phyloP scores from a whole-genome alignment of 2,888 invertebrate genomes.

The Melinaea marsaeus region DNA sequence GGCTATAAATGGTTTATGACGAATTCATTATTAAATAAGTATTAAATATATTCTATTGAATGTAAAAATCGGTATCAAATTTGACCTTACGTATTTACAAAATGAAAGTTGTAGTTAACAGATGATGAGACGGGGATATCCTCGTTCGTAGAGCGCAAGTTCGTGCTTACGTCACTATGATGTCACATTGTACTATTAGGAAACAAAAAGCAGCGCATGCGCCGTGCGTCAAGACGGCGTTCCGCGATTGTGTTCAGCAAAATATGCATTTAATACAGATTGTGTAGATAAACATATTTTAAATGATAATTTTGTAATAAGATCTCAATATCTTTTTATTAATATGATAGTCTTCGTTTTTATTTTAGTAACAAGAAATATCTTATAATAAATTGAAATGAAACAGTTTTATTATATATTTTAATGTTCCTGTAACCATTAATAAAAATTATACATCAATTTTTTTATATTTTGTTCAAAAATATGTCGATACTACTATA shows the following conservation, averaged over 20 bases:
- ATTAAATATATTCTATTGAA: neutral
- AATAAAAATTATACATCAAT: too few relatives aligned
- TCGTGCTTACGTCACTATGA: conserved; percentile 68
- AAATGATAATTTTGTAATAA: neutral
- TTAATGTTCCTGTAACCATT: too few relatives aligned
- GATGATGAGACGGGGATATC: conserved; percentile 58
- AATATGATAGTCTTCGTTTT: too few relatives aligned
- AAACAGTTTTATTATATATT: too few relatives aligned
- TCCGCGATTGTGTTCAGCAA: conserved; percentile 40
- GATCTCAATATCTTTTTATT: neutral
- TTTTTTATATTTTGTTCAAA: too few relatives aligned
- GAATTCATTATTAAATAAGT: neutral
- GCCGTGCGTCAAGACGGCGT: conserved; percentile 65
- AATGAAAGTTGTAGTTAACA: conserved; percentile 13
- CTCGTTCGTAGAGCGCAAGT: conserved; percentile 60
- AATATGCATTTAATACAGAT: conserved; percentile 8
- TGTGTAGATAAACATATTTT: neutral
- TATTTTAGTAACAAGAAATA: too few relatives aligned
- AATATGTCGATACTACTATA: too few relatives aligned
- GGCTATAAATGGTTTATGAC: neutral
- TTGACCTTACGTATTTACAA: conserved; percentile 10
- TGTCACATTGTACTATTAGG: conserved; percentile 68
- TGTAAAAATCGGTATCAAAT: neutral
- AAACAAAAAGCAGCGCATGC: conserved; percentile 63
- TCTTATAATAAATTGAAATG: too few relatives aligned